phyloP scores from a whole-genome alignment of 2,113 vertebrate genomes.

The Osmerus eperlanus region DNA sequence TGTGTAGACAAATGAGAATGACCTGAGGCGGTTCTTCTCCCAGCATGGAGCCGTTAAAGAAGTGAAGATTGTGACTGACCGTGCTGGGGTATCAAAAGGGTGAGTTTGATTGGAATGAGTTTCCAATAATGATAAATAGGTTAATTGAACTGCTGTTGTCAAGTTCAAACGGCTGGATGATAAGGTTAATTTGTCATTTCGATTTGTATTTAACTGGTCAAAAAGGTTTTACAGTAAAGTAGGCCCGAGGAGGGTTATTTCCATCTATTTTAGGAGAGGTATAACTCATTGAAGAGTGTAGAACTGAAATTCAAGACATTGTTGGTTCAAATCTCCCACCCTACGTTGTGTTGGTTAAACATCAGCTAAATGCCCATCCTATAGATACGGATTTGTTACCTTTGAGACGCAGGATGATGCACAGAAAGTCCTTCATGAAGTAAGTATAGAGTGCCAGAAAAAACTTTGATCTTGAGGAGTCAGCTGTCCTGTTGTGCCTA shows the following conservation, averaged over 20 bases:
- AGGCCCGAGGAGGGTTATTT: no score
- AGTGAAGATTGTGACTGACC: slow-evolving; percentile 86
- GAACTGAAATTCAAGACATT: no score
- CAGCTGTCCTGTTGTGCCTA: not conserved
- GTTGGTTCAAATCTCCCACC: no score
- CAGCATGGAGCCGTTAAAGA: slow-evolving; percentile 82
- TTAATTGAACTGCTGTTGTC: no score
- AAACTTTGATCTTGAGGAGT: not conserved
- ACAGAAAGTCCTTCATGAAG: slow-evolving; percentile 81
- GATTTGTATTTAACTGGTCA: no score
- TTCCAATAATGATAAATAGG: not conserved
- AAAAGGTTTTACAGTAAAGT: no score
- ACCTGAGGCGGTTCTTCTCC: slow-evolving; percentile 81
- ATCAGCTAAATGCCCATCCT: not conserved
- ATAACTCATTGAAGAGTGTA: no score
- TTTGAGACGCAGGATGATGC: slow-evolving; percentile 86
- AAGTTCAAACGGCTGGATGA: no score
- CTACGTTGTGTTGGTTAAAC: not conserved
- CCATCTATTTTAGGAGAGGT: no score
- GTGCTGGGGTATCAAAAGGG: slow-evolving; percentile 83
- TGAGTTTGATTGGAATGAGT: slow-evolving; percentile 40
- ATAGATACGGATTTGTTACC: slow-evolving; percentile 87
- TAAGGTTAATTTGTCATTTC: no score
- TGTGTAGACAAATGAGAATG: slow-evolving; percentile 77
- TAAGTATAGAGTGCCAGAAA: slow-evolving; percentile 56